These are phyloP conservation scores for Sycophila sp. DNA, from an alignment of 1,140 invertebrate species.

Conservation along the genomic window DNA sequence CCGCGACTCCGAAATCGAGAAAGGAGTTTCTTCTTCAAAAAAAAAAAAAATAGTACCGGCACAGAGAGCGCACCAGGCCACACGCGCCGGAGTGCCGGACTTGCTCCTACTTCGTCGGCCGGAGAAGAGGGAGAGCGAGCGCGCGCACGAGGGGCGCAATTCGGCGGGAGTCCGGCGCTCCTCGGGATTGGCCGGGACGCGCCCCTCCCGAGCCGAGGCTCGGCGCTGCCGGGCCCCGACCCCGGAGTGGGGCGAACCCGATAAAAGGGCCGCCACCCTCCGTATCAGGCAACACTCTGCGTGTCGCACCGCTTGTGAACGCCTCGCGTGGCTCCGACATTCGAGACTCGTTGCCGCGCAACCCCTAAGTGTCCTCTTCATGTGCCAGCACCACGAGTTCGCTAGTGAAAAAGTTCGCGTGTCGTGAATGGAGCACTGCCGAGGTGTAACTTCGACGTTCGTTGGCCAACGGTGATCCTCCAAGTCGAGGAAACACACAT, in stretches of 20 bases:
- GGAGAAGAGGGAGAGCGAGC: background rate
- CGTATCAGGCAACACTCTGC: slow-evolving; percentile 1
- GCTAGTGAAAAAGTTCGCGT: too few species aligned
- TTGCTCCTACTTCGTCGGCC: background rate
- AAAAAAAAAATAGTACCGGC: background rate
- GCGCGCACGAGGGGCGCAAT: slow-evolving; percentile 23
- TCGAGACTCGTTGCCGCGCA: too few species aligned
- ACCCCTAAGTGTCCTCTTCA: too few species aligned
- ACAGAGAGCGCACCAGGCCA: background rate
- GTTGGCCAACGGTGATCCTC: too few species aligned
- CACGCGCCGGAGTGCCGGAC: background rate
- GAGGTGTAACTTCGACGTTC: too few species aligned
- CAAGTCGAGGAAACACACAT: too few species aligned
- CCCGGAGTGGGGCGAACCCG: background rate
- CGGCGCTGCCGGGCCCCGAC: too few species aligned
- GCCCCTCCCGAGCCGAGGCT: background rate
- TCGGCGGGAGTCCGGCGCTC: background rate
- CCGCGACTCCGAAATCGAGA: background rate
- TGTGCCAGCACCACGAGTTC: too few species aligned
- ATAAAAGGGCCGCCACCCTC: slow-evolving; percentile 9
- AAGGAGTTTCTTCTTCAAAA: too few species aligned
- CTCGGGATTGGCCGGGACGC: background rate
- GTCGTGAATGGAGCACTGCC: too few species aligned
- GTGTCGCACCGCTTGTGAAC: background rate
- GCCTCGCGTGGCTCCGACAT: too few species aligned